Evolutionary conservation across 2,113 vertebrate genomes (phyloP).

Genomic region (Melierax canorus): DNA sequence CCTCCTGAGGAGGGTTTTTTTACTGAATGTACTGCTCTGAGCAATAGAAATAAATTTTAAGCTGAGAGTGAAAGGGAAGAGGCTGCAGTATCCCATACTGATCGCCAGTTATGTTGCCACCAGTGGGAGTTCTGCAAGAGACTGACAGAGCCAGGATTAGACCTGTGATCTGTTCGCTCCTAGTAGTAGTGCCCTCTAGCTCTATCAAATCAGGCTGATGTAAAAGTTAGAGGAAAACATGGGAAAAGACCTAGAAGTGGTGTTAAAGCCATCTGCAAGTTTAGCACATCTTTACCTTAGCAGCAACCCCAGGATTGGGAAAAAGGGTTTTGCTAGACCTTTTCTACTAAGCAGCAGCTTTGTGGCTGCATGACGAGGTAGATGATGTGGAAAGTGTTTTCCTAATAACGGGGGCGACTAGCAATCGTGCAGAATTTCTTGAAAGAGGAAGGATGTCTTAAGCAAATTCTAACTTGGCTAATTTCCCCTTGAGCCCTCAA

Average conservation of each 20-base stretch:
- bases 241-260: background rate
- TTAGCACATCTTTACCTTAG: background rate
- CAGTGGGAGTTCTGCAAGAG: background rate
- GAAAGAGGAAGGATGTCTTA: background rate
- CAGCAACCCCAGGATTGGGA: background rate
- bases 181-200: background rate
- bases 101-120: background rate
- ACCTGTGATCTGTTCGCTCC: background rate
- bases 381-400: background rate
- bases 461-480: background rate
- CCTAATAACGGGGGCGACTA: rapidly evolving
- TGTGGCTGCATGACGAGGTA: background rate
- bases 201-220: background rate
- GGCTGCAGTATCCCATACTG: background rate
- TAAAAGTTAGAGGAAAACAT: background rate
- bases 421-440: background rate
- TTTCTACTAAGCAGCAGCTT: background rate
- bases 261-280: background rate
- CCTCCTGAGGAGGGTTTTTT: background rate
- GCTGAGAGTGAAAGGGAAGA: background rate
- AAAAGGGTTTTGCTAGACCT: background rate
- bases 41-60: background rate
- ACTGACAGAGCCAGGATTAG: background rate
- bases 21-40: background rate
- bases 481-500: background rate